Evolutionary conservation across 2,888 invertebrate genomes (phyloP).

Genomic region (Itoplectis maculator): DNA sequence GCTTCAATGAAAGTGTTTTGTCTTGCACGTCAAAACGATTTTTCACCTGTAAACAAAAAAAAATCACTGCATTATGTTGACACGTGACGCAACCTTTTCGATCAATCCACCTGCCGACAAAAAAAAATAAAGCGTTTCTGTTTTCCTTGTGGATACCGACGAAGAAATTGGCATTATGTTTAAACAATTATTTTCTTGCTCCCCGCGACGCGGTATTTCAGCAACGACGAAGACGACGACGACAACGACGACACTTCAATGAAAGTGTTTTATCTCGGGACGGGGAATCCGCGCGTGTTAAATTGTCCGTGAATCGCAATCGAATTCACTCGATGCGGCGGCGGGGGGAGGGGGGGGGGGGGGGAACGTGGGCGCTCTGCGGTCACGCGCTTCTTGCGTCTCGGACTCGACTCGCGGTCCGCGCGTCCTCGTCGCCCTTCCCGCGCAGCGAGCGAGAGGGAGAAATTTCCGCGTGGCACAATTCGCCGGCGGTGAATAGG

Average conservation of each 20-base stretch:
- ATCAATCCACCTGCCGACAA: no score
- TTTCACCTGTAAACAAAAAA: neutral
- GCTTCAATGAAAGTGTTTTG: neutral
- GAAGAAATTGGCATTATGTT: neutral
- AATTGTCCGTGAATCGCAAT: constrained; percentile 21
- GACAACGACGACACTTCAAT: no score
- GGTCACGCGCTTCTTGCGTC: constrained; percentile 26
- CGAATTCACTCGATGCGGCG: neutral
- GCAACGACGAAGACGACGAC: no score
- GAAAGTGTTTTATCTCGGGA: neutral
- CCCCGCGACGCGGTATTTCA: no score
- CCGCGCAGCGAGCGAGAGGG: constrained; percentile 51
- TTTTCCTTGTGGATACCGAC: no score
- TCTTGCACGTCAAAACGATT: neutral
- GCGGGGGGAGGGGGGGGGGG: no score
- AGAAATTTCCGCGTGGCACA: constrained; percentile 35
- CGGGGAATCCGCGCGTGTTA: neutral
- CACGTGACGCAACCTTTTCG: no score
- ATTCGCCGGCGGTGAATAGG: constrained; percentile 35
- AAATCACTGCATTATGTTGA: no score
- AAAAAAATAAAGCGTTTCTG: no score
- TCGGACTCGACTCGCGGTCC: constrained; percentile 58
- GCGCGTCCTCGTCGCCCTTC: constrained; percentile 51
- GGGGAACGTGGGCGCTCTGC: constrained; percentile 14
- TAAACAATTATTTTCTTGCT: neutral